Base-by-base conservation (phyloP, 2,113 vertebrate genomes). In the Micronycteris hirsuta region DNA sequence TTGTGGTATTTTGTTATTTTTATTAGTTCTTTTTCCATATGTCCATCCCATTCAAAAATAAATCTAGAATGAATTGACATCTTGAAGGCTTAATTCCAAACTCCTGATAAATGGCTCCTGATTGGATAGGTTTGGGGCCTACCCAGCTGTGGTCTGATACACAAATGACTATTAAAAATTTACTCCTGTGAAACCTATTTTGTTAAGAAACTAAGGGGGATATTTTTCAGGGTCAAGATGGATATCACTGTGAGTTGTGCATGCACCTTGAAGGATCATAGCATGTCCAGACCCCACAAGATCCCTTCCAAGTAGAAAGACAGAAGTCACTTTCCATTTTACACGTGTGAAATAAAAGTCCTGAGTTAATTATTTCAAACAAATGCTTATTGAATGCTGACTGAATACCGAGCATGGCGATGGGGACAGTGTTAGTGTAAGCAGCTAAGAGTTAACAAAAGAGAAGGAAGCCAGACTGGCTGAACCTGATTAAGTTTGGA, bases 181-280 rank as follows among this genome's bases (percentile, higher is more conserved):
- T 43, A 73, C 6, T 45, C 73, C 54, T 45, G 15, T 31, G 33
- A 78, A 71, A 52, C 5, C 5, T 71, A n/a, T 81, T 54, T 56
- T 3, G 49, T 58, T 41, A 28, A 73, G n/a, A 91, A 4, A 83
- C 22, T 33, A 68, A 20, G 26, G 8, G 54, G 36, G 14, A 22
- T 7, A 17, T 36, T 38, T 82, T 77, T 3, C 8, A 89, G 58
- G 47, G 26, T 47, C 20, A 26, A 7, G 28, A 17, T 17, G 65
- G 5, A 3, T 12, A 15, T 45, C 10, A 31, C 15, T 91, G 3
- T 85, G 33, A 77, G 5, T 5, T 63, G 2, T 90, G 4, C 2
- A 16, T 41, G 1, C 4, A 73, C 4, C 14, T 61, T 0, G 0
- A 67, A 65, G 47, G 7, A 47, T 81, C 3, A n/a, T 61, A 47